Evolutionary conservation across 1,140 invertebrate genomes (phyloP).

Genomic region (Popillia japonica): DNA sequence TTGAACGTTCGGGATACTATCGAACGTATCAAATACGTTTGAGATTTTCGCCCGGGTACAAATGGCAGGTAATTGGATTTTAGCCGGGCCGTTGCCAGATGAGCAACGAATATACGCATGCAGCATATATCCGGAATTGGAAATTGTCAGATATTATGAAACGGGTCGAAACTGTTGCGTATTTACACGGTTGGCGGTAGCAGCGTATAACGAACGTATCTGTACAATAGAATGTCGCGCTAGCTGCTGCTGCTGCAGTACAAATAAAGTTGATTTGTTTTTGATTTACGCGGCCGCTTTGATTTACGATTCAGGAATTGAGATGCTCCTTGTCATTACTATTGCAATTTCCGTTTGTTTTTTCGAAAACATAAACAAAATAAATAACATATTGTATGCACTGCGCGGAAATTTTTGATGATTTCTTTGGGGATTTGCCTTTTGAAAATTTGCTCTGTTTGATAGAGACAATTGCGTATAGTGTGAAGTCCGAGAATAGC

Average conservation of each 20-base stretch:
- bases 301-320: neutral
- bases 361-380: no score
- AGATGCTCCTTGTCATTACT: neutral
- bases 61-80: slow-evolving; percentile 14
- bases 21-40: neutral
- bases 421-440: no score
- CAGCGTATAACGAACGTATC: neutral
- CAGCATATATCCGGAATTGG: slow-evolving; percentile 4
- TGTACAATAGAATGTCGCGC: neutral
- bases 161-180: slow-evolving; percentile 3
- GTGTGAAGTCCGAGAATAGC: no score
- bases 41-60: neutral
- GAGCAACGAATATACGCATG: neutral
- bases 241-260: neutral
- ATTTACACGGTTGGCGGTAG: neutral
- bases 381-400: no score
- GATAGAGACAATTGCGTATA: no score
- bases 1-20: no score
- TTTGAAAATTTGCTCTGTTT: no score
- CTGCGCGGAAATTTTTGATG: no score
- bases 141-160: slow-evolving; percentile 16
- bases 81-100: slow-evolving; percentile 8
- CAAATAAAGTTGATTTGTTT: slow-evolving; percentile 15
- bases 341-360: neutral
- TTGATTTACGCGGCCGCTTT: neutral